Conservation (phyloP, 2,797 vertebrate genomes). For the Notoglanidium macrostoma region DNA sequence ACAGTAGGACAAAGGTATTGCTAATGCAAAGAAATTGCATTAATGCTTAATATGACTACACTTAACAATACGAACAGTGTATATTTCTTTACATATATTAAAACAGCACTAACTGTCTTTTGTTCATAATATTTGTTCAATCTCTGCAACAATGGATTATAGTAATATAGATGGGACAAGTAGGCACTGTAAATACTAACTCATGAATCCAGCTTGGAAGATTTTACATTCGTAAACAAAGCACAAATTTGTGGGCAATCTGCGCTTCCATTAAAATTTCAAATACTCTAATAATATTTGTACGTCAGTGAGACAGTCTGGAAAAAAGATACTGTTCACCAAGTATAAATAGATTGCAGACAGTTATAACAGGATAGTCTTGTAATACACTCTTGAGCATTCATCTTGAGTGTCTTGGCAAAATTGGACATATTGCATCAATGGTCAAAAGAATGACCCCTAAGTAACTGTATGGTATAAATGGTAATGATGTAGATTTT, state of each 20-base stretch:
- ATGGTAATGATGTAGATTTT: neutral
- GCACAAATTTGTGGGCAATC: neutral
- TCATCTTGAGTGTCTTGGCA: neutral
- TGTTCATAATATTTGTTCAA: constrained; percentile 7
- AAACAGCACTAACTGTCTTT: constrained; percentile 30
- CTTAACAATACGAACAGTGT: constrained; percentile 43
- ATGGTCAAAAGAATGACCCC: neutral
- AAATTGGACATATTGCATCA: neutral
- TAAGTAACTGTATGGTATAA: neutral
- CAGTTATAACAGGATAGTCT: neutral
- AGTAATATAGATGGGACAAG: neutral
- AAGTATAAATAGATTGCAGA: neutral
- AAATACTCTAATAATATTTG: neutral
- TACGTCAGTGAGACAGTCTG: neutral
- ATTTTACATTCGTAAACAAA: constrained; percentile 10
- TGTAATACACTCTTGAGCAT: neutral
- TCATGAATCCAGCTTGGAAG: constrained; percentile 31
- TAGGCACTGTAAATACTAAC: constrained; percentile 31
- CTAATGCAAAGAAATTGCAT: constrained; percentile 28
- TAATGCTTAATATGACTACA: constrained; percentile 64
- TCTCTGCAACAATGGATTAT: neutral
- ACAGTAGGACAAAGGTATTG: neutral
- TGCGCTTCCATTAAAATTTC: neutral
- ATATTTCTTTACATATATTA: constrained; percentile 40
- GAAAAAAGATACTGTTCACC: neutral